Evolutionary conservation across 2,888 invertebrate species (phyloP), one percentile per base, ranked within the genome.

Genomic region (Phyto melanocephala): DNA sequence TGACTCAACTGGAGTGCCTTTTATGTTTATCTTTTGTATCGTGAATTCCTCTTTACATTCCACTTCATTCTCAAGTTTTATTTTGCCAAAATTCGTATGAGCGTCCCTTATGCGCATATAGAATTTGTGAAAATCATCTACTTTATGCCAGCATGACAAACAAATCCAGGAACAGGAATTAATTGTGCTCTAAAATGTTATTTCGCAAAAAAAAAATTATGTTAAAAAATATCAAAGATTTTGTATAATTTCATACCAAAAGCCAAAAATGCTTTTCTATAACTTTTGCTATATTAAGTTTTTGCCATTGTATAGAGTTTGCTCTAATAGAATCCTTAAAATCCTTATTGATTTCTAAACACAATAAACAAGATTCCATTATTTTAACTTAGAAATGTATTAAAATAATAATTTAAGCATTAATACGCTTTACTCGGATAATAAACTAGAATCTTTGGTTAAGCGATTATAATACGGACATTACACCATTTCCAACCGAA

Each of bases 281-380:
- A 4, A 42, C 20, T 7, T 56, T 52, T 13, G 35, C 22, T 15
- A 80, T 42, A 11, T 71, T 22, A 1, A 76, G 28, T 10, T 80
- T 50, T 6, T 76, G 33, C 80, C 80, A 80, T 65, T 20, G 54
- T 5, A 10, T 11, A 1, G 80, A 71, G 17, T 42, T 24, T 17
- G 70, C 35, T 15, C 45, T 65, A 15, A 80, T 71, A 13, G 20
- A 24, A 50, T 76, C 70, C n/a, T 42, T 13, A 15, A 42, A 11
- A 11, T 76, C 65, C 13, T 75, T 54, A 60, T 77, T 81, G 54
- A 72, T 17, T 40, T 80, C 75, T 17, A 80, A 76, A 68, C 80
- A 80, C 50, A 80, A 28, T n/a, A 80, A 45, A 50, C 72, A 77
- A 2, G 35, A 54, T 15, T 45, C 20, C 67, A 81, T 11, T 74